Percentiles rank a stretch among this genome's conserved stretches.
These are phyloP conservation scores for Ceratina calcarata DNA, from an alignment of 1,140 invertebrate species.

Conservation along the genomic window DNA sequence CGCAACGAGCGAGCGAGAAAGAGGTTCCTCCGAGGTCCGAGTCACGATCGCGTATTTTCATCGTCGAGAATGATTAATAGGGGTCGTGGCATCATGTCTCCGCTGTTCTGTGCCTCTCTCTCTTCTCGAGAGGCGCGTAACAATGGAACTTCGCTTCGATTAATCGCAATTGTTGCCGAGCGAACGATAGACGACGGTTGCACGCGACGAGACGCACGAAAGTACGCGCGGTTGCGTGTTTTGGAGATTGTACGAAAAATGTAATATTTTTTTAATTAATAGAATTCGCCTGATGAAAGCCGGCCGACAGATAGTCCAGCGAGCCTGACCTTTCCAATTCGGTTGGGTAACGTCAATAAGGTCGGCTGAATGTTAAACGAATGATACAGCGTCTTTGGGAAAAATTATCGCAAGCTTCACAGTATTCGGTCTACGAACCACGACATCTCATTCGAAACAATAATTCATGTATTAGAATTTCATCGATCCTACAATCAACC, in stretches of 20 bases:
- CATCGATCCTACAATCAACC: too few species aligned
- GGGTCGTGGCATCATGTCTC: conserved; percentile 54
- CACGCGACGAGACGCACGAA: conserved; percentile 1
- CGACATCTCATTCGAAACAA: too few species aligned
- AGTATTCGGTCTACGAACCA: neutral
- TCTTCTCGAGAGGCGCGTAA: neutral
- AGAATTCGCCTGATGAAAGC: conserved; percentile 27
- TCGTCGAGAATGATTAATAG: conserved; percentile 61
- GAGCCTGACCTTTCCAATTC: conserved; percentile 72
- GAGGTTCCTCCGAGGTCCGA: conserved; percentile 15
- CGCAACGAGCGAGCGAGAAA: conserved; percentile 24
- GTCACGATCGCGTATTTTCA: conserved; percentile 51
- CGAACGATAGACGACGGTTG: neutral
- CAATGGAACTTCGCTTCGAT: conserved; percentile 39
- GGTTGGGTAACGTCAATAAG: conserved; percentile 74
- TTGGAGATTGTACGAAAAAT: conserved; percentile 46
- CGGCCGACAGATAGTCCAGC: conserved; percentile 57
- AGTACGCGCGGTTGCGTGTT: neutral
- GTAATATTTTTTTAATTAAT: conserved; percentile 47
- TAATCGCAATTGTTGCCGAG: neutral
- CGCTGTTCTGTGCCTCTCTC: conserved; percentile 17
- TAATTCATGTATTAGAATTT: too few species aligned
- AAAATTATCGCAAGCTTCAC: conserved; percentile 15
- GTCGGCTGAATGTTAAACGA: conserved; percentile 69
- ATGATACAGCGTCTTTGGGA: conserved; percentile 45